phyloP scores from a whole-genome alignment of 35 echinoderm and acorn worm genomes.

The Hemicentrotus pulcherrimus region DNA sequence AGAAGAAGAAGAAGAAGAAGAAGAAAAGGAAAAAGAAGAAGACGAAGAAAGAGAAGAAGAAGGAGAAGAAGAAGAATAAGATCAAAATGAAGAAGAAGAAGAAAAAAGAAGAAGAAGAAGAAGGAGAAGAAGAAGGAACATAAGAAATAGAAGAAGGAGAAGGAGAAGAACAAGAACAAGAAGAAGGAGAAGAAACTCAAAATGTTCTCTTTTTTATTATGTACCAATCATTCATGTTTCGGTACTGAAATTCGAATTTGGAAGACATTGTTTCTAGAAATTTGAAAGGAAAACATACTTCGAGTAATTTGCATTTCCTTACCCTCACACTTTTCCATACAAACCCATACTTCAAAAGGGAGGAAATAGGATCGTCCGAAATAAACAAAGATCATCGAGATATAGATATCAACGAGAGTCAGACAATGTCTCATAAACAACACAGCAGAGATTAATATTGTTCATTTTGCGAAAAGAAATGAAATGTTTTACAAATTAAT shows the following conservation, averaged over 20 bases:
- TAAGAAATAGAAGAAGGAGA: background rate
- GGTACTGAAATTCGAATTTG: no score
- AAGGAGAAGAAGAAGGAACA: background rate
- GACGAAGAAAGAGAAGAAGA: background rate
- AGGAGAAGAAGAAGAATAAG: background rate
- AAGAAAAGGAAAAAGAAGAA: background rate
- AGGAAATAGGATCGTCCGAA: background rate
- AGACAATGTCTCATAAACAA: background rate
- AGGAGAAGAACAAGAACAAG: background rate
- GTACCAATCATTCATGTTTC: background rate
- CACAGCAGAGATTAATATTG: background rate
- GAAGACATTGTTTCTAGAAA: background rate
- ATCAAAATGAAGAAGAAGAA: background rate
- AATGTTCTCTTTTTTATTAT: background rate
- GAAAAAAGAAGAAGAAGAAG: background rate
- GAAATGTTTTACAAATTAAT: background rate
- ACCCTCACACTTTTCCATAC: background rate
- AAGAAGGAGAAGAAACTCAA: no score
- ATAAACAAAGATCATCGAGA: background rate
- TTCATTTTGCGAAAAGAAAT: background rate
- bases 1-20: constrained; percentile 6
- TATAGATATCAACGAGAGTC: background rate
- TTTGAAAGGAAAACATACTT: background rate
- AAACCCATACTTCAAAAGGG: background rate
- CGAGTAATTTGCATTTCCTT: background rate